phyloP scores from a whole-genome alignment of 2,888 invertebrate species.

The Deroplatys truncata region DNA sequence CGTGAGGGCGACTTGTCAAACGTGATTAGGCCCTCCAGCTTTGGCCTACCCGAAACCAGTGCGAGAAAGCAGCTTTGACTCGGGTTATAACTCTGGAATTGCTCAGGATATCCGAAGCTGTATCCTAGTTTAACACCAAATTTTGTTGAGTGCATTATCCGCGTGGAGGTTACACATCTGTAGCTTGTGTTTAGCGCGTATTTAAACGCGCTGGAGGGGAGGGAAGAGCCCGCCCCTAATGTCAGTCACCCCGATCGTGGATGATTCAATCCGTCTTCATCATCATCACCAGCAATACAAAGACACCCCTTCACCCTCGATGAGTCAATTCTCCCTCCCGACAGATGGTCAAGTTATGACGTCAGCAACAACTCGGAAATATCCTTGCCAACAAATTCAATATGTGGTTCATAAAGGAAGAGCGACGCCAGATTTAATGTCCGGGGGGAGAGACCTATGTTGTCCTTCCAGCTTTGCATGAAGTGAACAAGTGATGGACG shows the following conservation, averaged over 20 bases:
- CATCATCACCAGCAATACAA: not conserved
- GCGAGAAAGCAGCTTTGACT: too few relatives aligned
- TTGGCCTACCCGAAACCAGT: too few relatives aligned
- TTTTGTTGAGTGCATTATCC: too few relatives aligned
- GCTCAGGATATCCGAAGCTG: too few relatives aligned
- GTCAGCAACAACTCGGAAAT: not conserved
- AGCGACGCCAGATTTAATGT: not conserved
- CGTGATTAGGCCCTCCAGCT: too few relatives aligned
- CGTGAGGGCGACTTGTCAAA: too few relatives aligned
- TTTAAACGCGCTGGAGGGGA: not conserved
- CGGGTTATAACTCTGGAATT: too few relatives aligned
- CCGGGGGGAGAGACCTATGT: not conserved
- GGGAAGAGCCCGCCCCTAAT: not conserved
- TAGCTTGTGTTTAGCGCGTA: not conserved
- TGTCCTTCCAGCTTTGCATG: not conserved
- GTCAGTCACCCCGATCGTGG: not conserved
- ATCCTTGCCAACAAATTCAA: not conserved
- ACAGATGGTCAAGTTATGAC: conserved; percentile 17
- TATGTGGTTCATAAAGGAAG: not conserved
- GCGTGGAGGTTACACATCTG: not conserved
- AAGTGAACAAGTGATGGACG: not conserved
- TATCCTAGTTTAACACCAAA: too few relatives aligned
- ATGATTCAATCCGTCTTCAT: conserved; percentile 2
- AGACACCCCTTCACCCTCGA: conserved; percentile 9
- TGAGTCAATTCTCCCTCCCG: conserved; percentile 13